Base-by-base conservation (phyloP, 2,113 vertebrate genomes). In the Sebastes schlegelii region DNA sequence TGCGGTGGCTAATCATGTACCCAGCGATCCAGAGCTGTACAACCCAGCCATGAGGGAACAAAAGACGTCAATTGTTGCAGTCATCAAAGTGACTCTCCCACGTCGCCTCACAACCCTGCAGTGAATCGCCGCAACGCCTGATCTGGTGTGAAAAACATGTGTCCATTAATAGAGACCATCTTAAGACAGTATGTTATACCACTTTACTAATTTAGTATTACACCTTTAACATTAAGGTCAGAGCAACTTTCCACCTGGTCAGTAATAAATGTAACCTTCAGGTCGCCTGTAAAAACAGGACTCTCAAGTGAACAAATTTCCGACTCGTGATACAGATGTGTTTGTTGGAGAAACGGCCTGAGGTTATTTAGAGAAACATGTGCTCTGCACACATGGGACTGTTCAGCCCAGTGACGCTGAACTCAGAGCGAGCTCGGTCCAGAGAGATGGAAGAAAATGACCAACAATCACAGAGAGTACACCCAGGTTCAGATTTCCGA, bases 301-400 rank as follows among this genome's bases (percentile, higher is more conserved):
- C 49, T 80, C 46, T 63, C 26, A 61, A 75, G 46, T 10, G 8
- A 68, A 17, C 34, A 46, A 10, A 52, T 71, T 8, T 80, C 57
- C 2, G 6, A 72, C 72, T 77, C 19, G 60, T 82, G 79, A 86
- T 84, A 23, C 67, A 77, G 77, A 91, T 89, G 86, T 75, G 77
- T 79, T 83, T 74, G 57, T 46, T 62, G 68, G 64, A 34, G 71
- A 77, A 62, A 74, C 63, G 74, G 88, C 86, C 82, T 42, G n/a
- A 52, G 78, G 84, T 83, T 86, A 89, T 84, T 85, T 79, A 60
- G 75, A 84, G 79, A 81, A 76, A 78, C 88, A 86, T 81, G 72
- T 84, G 83, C 64, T 89, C 11, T 52, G 82, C 86, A 90, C 91
- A 92, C 82, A 91, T 89, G 91, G 82, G 82, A 87, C 80, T 84